phyloP scores from a whole-genome alignment of 2,888 invertebrate genomes.

The Chrysolina americana region DNA sequence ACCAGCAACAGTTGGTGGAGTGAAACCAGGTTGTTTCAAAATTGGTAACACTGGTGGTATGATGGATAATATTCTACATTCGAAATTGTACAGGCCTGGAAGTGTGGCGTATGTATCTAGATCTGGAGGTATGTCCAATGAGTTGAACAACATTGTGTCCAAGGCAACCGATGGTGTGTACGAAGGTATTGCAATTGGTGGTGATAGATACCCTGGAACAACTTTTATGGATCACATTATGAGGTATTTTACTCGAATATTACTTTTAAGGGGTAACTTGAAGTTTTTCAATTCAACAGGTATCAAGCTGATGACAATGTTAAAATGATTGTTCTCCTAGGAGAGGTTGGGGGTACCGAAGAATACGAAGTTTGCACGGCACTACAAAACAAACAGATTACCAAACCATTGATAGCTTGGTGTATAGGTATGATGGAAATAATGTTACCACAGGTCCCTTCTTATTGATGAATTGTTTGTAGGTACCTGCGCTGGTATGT shows the following conservation, averaged over 20 bases:
- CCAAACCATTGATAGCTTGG: slow-evolving; percentile 98
- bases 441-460: neutral
- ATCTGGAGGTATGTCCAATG: slow-evolving; percentile 99
- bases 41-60: slow-evolving; percentile 99
- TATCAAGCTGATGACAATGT: slow-evolving; percentile 86
- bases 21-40: slow-evolving; percentile 99
- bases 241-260: slow-evolving; percentile 69
- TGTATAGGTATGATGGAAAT: slow-evolving; percentile 83
- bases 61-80: slow-evolving; percentile 99
- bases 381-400: slow-evolving; percentile 83
- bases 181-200: slow-evolving; percentile 98
- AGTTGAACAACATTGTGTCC: slow-evolving; percentile 97
- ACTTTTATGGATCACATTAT: slow-evolving; percentile 98
- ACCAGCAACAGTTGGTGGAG: slow-evolving; percentile 96
- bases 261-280: neutral
- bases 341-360: slow-evolving; percentile 98
- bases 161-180: slow-evolving; percentile 97
- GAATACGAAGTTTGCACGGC: slow-evolving; percentile 97
- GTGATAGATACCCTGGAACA: slow-evolving; percentile 96
- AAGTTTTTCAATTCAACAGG: slow-evolving; percentile 32
- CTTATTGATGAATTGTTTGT: slow-evolving; percentile 18
- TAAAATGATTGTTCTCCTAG: slow-evolving; percentile 95
- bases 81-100: slow-evolving; percentile 96
- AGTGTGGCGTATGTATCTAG: slow-evolving; percentile 98
- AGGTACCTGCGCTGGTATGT: slow-evolving; percentile 78